A percentile compares a stretch with the other conserved stretches of the same genome.
These are phyloP conservation scores for Nannospalax galili DNA, from an alignment of 2,113 vertebrate species.

Conservation along the genomic window DNA sequence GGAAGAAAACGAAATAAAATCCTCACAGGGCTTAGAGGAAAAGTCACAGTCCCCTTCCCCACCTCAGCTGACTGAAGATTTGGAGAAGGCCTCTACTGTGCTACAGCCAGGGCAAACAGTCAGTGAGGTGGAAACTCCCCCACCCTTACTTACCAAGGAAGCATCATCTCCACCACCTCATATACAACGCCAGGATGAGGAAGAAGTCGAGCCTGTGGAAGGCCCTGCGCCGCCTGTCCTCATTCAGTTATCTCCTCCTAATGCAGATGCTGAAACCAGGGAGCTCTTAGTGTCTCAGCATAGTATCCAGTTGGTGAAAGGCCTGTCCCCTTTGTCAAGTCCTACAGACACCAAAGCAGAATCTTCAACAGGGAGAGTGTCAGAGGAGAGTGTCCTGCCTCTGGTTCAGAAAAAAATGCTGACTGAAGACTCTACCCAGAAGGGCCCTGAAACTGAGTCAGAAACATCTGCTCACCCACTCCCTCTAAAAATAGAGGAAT, in stretches of 20 bases:
- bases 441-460: constrained; percentile 59
- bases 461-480: constrained; percentile 56
- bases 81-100: constrained; percentile 59
- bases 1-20: constrained; percentile 66
- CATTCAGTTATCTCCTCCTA: constrained; percentile 77
- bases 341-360: constrained; percentile 76
- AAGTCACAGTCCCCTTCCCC: constrained; percentile 80
- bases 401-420: constrained; percentile 64
- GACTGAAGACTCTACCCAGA: constrained; percentile 53
- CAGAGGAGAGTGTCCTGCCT: constrained; percentile 63
- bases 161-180: constrained; percentile 68
- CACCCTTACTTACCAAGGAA: constrained; percentile 83
- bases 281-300: constrained; percentile 64
- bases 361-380: constrained; percentile 63
- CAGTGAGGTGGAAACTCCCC: constrained; percentile 79
- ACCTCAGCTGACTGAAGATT: constrained; percentile 80
- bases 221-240: constrained; percentile 80
- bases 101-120: constrained; percentile 65
- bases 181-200: constrained; percentile 62
- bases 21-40: constrained; percentile 61
- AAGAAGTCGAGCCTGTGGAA: constrained; percentile 75
- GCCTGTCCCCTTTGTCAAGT: constrained; percentile 67
- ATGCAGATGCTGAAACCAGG: constrained; percentile 51
- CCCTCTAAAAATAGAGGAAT: constrained; percentile 68
- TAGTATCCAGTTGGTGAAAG: constrained; percentile 60